A percentile compares a stretch with the other conserved stretches of the same genome.
Evolutionary conservation across 2,113 vertebrate genomes (phyloP).

Genomic region (Platanista minor): DNA sequence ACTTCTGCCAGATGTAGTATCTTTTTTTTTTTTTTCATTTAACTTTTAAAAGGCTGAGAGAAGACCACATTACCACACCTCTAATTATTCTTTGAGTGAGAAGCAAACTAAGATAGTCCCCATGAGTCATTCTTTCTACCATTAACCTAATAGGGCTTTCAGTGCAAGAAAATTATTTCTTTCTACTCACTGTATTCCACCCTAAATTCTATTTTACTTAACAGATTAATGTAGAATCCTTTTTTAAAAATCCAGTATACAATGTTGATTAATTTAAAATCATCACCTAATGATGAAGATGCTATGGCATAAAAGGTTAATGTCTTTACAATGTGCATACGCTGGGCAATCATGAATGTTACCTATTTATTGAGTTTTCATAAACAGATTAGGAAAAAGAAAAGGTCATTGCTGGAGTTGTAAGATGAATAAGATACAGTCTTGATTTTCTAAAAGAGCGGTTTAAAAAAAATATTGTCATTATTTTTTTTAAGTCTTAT

Average conservation of each 20-base stretch:
- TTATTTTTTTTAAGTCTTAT: not conserved
- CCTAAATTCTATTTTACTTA: conserved; percentile 35
- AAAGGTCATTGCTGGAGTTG: not conserved
- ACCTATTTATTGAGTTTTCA: not conserved
- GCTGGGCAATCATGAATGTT: not conserved
- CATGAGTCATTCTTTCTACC: conserved; percentile 23
- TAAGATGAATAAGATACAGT: not conserved
- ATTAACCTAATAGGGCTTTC: not conserved
- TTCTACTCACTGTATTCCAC: conserved; percentile 34
- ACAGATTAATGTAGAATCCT: not conserved
- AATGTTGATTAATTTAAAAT: conserved; percentile 14
- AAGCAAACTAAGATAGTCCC: conserved; percentile 47
- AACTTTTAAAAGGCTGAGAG: conserved; percentile 72
- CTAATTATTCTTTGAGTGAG: conserved; percentile 60
- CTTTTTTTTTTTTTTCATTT: conserved; percentile 76
- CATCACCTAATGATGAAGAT: not conserved
- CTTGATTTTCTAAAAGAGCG: not conserved
- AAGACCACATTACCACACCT: conserved; percentile 65
- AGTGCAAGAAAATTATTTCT: conserved; percentile 2
- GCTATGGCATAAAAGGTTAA: not conserved
- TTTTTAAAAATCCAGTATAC: not conserved
- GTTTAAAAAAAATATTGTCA: not conserved
- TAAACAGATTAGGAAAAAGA: not conserved
- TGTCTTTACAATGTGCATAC: not conserved
- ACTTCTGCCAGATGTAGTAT: conserved; percentile 64